phyloP scores from a whole-genome alignment of 2,113 vertebrate species.

The Charina bottae region DNA sequence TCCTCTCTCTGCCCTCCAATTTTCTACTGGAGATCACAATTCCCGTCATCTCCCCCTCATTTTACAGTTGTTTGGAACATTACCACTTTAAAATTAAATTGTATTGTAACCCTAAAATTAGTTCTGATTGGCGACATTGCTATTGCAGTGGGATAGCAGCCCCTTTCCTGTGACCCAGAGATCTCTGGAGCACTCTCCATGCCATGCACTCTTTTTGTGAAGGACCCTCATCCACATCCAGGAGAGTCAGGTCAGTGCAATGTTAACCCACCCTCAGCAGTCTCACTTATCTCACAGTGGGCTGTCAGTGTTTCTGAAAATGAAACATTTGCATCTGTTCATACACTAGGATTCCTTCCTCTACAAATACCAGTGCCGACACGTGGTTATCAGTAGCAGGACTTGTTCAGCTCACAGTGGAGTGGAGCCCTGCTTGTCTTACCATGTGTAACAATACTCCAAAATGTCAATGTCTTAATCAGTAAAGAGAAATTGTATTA shows the following conservation, averaged over 20 bases:
- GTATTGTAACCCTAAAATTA: neutral
- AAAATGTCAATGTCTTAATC: neutral
- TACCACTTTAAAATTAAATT: neutral
- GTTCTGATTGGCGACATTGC: neutral
- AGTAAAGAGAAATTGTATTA: neutral
- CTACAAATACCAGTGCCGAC: neutral
- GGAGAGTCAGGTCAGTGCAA: neutral
- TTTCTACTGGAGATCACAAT: neutral
- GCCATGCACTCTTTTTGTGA: neutral
- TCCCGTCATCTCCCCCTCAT: neutral
- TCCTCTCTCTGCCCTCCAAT: neutral
- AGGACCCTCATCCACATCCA: neutral
- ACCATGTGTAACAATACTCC: neutral
- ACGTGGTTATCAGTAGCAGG: neutral
- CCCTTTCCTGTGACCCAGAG: neutral
- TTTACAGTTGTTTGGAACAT: neutral
- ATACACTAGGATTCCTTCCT: neutral
- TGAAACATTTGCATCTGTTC: neutral
- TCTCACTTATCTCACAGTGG: neutral
- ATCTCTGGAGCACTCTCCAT: neutral
- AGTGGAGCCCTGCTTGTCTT: neutral
- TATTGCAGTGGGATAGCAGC: neutral
- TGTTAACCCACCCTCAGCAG: neutral
- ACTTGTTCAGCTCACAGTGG: neutral
- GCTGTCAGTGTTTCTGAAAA: neutral